Evolutionary conservation across 2,888 invertebrate species (phyloP), one percentile per base, ranked within the genome.

Genomic region (Thyatira batis): DNA sequence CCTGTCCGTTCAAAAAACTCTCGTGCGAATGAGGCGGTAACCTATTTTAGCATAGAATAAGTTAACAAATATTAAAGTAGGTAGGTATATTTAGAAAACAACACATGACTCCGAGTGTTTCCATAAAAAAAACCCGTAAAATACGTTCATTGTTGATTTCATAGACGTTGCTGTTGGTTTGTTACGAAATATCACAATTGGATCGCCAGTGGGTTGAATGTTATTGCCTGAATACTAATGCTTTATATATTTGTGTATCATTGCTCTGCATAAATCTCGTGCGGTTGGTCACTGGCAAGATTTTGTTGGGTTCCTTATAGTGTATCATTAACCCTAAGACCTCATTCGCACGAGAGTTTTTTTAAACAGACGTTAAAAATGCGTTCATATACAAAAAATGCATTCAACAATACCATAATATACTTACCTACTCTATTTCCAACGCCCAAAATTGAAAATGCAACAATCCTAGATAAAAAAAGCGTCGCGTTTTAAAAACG

Each of bases 151-250:
- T 23, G 48, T 23, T 11, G 17, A 8, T 43, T 20, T 43, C 8
- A 17, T 43, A n/a, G n/a, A 17, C 39, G 39, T 39, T 39, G 1
- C n/a, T n/a, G n/a, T n/a, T n/a, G 39, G n/a, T 3, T 17, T 25
- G 27, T 48, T 48, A 48, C 30, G 49, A 46, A 48, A 68, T 64
- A 56, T 55, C 68, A 73, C 73, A 79, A 81, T 71, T 73, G 77
- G 78, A 69, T 60, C 68, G 67, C 4, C 59, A 67, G 82, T 80
- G 77, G 80, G 81, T 53, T 51, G 79, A 52, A 5, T 59, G 57
- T 70, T 77, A 73, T 70, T 60, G 70, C 65, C 60, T 54, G 73
- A 72, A 78, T 76, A 71, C 73, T 71, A 76, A 79, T 75, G 61
- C 52, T 49, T 54, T 43, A 58, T 59, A 63, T 63, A 53, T 55